Evolutionary conservation across 1,140 invertebrate species (phyloP), one percentile per base, ranked within the genome.

Genomic region (Chrysomallon squamiferum): DNA sequence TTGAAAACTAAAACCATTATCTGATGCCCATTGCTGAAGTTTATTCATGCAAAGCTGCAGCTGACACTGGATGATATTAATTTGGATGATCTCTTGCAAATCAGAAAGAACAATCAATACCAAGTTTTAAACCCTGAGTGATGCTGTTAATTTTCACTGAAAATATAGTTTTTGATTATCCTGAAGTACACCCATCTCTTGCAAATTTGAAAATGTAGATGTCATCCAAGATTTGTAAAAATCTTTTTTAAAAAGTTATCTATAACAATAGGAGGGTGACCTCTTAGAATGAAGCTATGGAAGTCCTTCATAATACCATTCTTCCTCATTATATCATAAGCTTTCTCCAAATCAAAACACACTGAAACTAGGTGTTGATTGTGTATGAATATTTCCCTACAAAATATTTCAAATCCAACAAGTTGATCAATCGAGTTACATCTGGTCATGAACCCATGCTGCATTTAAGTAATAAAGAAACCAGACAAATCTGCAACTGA

Each of bases 301-400:
- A 56, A 64, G 59, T 64, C 27, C 54, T 64, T 35, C 62, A 47
- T 6, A 1, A 62, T 69, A 35, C 52, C n/a, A n/a, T n/a, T n/a
- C n/a, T n/a, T n/a, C n/a, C n/a, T n/a, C n/a, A n/a, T n/a, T n/a
- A n/a, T n/a, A n/a, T n/a, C 58, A 27, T 62, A 64, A 41, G 67
- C 58, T 27, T 65, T 65, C 33, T 65, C 67, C 18, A 60, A 43
- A 61, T 60, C n/a, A 29, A 62, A 68, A 27, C 62, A 62, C 2
- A 68, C 41, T 0, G 60, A 54, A 30, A 62, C 59, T 1, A 63
- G 18, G 29, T 61, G 65, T 61, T 63, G n/a, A 7, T 58, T 50
- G 7, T 62, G 5, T 7, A 57, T 52, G 45, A 50, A 68, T 15
- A 30, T 27, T 27, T 62, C 33, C 18, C 60, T 29, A 22, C 57